Base-by-base conservation (phyloP, 1,140 invertebrate species). In the Pseudomyrmex cubaensis region DNA sequence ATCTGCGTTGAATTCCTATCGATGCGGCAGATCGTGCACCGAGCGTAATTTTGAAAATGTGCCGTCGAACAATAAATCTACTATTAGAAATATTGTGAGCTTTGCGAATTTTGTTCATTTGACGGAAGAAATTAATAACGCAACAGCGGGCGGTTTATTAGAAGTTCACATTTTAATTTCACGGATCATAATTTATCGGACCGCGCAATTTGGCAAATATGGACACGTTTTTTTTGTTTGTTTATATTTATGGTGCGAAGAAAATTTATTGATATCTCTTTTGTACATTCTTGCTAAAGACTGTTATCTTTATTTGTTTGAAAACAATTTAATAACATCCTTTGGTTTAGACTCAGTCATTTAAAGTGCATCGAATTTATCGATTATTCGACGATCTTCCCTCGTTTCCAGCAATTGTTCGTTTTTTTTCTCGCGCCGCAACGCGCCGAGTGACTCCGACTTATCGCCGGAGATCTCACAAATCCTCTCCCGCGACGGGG, bases 91-190 rank as follows among this genome's bases (percentile, higher is more conserved):
- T 77, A 72, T 80, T 80, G 72, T 72, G 59, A 78, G 54, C 54
- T 13, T 59, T 5, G 76, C 35, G 8, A 70, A 69, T 57, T 57
- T 78, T 80, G 72, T 72, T 80, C 66, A 72, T 35, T 5, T 35
- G 35, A 66, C n/a, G 67, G 56, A 72, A 62, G 76, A 44, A 80
- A 80, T 80, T 72, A 80, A 72, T 72, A 80, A 80, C 62, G 20
- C 44, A n/a, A 35, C 46, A 22, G 69, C 54, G 54, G 35, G 35
- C 20, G 54, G 66, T 64, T 35, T 59, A 35, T 80, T 80, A 72
- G 25, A 46, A 46, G 63, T 63, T 76, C 52, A 52, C 44, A 66
- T 80, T 80, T 80, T 70, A 72, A 80, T 80, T 80, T 72, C 44
- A 57, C 66, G 54, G 44, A 70, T 15, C 17, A 35, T 59, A 72